phyloP scores from a whole-genome alignment of 2,888 invertebrate genomes.

The Epinotia nisella region DNA sequence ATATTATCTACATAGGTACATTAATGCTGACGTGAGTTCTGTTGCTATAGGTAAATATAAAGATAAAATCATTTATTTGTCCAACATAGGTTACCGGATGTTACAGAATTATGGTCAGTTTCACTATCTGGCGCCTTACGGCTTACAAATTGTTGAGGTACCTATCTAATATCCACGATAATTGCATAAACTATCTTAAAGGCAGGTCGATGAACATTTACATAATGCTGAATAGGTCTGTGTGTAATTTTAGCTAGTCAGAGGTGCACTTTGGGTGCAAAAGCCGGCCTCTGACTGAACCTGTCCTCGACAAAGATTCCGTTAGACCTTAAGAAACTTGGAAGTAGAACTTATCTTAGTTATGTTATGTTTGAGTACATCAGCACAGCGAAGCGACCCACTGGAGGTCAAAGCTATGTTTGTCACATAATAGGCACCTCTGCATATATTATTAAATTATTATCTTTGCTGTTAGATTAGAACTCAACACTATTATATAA shows the following conservation, averaged over 20 bases:
- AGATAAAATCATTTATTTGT: no score
- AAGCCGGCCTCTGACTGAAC: slow-evolving; percentile 58
- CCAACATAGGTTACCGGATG: no score
- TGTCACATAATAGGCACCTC: slow-evolving; percentile 13
- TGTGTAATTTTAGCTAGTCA: slow-evolving; percentile 31
- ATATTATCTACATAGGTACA: no score
- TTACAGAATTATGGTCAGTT: no score
- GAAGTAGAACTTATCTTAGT: slow-evolving; percentile 46
- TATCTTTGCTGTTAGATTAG: not conserved
- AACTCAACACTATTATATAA: no score
- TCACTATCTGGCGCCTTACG: no score
- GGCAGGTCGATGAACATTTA: slow-evolving; percentile 24
- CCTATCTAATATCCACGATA: slow-evolving; percentile 21
- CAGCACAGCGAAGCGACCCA: slow-evolving; percentile 28
- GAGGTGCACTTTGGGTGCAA: slow-evolving; percentile 32
- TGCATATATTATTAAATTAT: no score
- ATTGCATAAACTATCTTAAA: not conserved
- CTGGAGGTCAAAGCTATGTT: slow-evolving; percentile 28
- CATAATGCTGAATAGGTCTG: slow-evolving; percentile 18
- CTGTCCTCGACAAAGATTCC: slow-evolving; percentile 61
- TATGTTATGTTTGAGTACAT: slow-evolving; percentile 19
- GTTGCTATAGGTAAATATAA: no score
- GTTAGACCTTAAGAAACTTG: slow-evolving; percentile 56
- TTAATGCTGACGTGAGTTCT: not conserved
- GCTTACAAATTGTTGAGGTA: no score